Base-by-base conservation (phyloP, 2,888 invertebrate genomes). In the Drosophila fulvimacula region DNA sequence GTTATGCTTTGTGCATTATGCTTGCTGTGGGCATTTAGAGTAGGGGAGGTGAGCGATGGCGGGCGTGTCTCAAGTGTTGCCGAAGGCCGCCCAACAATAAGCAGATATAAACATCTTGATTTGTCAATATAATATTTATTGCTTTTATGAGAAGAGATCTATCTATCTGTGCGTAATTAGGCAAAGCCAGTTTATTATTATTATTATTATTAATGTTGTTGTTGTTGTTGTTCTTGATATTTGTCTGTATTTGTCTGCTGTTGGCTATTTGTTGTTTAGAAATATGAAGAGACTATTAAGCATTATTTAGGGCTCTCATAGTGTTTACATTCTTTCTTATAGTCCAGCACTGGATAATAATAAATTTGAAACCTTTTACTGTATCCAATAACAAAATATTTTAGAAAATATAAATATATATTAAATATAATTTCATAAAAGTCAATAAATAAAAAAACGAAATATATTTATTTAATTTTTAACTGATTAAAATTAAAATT, bases 111-210 rank as follows among this genome's bases (percentile, higher is more conserved):
- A 85, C 82, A 85, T 85, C 82, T 83, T 83, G 81, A 83, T 85
- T 85, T 82, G 78, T 82, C 82, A 82, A 85, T 85, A 80, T 78
- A 71, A 80, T 85, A 82, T 82, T 82, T 85, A 82, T 82, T 80
- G 85, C 82, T 66, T 68, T 69, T 76, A 80, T 78, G 68, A 53
- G 62, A 24, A 58, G 62, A 70, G 59, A 70, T 75, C 63, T 55
- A 70, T 75, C 66, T 58, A 70, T 74, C 66, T 58, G 60, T 38
- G 65, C 39, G 70, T 70, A 75, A 74, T 75, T 75, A 75, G 70
- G 48, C 66, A 38, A 38, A 53, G 52, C 6, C 38, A 44, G 53
- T 53, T 58, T 53, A 49, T 55, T 70, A 63, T 63, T 65, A 52
- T 65, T 69, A 52, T 62, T 53, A 24, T 53, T 60, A 11, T 17